Percentiles rank a stretch among this genome's conserved stretches.
phyloP scores from a whole-genome alignment of 2,888 invertebrate genomes.

The Tryphoninae sp. region DNA sequence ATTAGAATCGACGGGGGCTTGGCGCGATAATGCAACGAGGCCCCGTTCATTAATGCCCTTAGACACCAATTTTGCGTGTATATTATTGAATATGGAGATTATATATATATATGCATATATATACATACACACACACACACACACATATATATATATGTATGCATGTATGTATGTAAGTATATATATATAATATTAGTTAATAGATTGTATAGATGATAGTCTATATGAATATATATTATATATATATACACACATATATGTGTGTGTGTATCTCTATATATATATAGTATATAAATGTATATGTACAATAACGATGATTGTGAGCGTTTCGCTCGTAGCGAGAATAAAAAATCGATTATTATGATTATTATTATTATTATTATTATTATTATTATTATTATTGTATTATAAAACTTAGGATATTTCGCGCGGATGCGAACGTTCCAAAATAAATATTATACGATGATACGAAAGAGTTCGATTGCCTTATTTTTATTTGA shows the following conservation, averaged over 20 bases:
- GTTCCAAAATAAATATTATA: constrained; percentile 75
- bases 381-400: constrained; percentile 70
- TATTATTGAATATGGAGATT: constrained; percentile 72
- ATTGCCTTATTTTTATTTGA: no score
- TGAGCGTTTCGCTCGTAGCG: constrained; percentile 68
- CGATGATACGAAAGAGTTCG: constrained; percentile 32
- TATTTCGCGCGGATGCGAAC: constrained; percentile 71
- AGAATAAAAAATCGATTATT: constrained; percentile 62
- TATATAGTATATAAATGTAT: constrained; percentile 63
- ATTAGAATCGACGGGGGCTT: constrained; percentile 41
- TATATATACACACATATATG: constrained; percentile 59
- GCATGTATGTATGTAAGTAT: constrained; percentile 49
- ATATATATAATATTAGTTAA: constrained; percentile 64
- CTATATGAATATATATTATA: constrained; percentile 67
- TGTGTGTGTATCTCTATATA: constrained; percentile 65
- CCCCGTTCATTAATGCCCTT: constrained; percentile 58
- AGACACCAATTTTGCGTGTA: constrained; percentile 77
- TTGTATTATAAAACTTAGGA: constrained; percentile 70
- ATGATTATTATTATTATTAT: constrained; percentile 72
- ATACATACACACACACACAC: no score
- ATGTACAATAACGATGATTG: constrained; percentile 67
- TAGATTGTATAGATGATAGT: constrained; percentile 73
- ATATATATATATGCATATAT: constrained; percentile 52
- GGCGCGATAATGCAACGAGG: constrained; percentile 5
- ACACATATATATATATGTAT: no score